phyloP scores from a whole-genome alignment of 2,888 invertebrate genomes.

The Nasonia oneida region DNA sequence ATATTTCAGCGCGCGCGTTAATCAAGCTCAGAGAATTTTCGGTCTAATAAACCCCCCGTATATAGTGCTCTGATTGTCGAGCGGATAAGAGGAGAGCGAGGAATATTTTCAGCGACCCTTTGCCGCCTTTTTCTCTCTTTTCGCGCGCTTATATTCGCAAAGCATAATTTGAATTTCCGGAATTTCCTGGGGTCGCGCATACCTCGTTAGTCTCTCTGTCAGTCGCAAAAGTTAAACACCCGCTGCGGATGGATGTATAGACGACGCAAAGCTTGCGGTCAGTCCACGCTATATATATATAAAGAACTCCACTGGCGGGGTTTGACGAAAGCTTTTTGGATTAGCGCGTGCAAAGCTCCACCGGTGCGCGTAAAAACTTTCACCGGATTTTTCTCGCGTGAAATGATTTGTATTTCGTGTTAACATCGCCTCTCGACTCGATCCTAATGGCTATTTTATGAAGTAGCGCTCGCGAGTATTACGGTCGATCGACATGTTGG shows the following conservation, averaged over 20 bases:
- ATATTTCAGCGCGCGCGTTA: conserved; percentile 44
- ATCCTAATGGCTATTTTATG: conserved; percentile 58
- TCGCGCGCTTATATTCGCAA: neutral
- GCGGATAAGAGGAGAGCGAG: neutral
- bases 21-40: conserved; percentile 44
- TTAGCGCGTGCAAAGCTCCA: conserved; percentile 48
- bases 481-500: neutral
- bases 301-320: neutral
- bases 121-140: neutral
- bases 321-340: conserved; percentile 61
- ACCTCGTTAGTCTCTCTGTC: conserved; percentile 1
- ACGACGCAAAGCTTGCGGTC: no score
- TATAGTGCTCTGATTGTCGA: conserved; percentile 17
- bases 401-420: conserved; percentile 57
- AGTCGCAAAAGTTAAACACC: conserved; percentile 28
- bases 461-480: conserved; percentile 10
- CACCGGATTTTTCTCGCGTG: conserved; percentile 33
- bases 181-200: conserved; percentile 38
- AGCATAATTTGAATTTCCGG: conserved; percentile 42
- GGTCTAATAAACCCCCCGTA: conserved; percentile 39
- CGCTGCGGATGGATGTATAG: neutral
- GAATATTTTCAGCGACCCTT: neutral
- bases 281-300: no score
- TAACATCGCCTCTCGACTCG: conserved; percentile 36
- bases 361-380: conserved; percentile 37